Base-by-base conservation (phyloP, 2,888 invertebrate genomes). In the Pardosa pseudoannulata region DNA sequence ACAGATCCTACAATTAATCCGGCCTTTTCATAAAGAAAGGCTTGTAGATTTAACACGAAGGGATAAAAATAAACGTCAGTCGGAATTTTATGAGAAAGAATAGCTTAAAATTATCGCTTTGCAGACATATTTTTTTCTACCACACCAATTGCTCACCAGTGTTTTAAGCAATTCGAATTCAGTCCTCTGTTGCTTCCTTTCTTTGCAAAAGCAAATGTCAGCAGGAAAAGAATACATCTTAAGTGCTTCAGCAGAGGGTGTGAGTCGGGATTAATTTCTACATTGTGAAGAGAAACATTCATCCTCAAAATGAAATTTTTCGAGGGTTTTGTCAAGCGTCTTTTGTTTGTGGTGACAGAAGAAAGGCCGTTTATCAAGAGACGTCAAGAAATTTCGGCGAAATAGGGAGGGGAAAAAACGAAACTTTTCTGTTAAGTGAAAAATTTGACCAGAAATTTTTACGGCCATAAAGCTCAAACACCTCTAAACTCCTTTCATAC, bases 1-100 rank as follows among this genome's bases (percentile, higher is more conserved):
- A 76, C 64, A 36, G 19, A 39, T 46, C 73, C 19, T 41, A 70
- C 65, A 71, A 83, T 83, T 83, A 78, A 83, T 83, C 76, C 72
- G n/a, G 23, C 39, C 83, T 78, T 78, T 78, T 70, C 82, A 76
- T 11, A 32, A 41, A 78, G 36, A 83, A 73, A 73, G 78, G 64
- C 36, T 46, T 73, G 67, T 50, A 28, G 78, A 82, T 29, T 7
- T 27, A 50, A 50, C 19, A 31, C 9, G n/a, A 27, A 50, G n/a
- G 28, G 36, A 83, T 72, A 83, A 83, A 78, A 73, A 83, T 73
- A 83, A 56, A 19, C 39, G 31, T 50, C 72, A 50, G 46, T 65
- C 64, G 29, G 36, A 72, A 83, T 78, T 72, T 78, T 73, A 78
- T 78, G 41, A 56, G 36, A 76, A 31, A 32, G 62, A 76, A n/a